Evolutionary conservation across 2,113 vertebrate genomes (phyloP), one percentile per base, ranked within the genome.

Genomic region (Dolichallabes microphthalmus): DNA sequence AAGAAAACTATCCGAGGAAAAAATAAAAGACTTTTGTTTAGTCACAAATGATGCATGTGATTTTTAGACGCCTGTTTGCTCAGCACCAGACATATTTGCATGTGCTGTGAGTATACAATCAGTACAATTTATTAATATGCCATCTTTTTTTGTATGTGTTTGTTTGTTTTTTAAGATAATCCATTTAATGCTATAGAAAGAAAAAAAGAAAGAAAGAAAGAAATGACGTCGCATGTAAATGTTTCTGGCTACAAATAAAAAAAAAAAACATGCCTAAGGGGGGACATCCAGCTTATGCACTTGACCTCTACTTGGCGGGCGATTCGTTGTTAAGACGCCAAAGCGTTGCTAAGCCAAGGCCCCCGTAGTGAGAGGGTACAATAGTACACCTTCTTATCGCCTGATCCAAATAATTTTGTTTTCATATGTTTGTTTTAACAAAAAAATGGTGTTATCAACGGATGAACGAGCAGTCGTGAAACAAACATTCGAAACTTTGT

Each of bases 301-400:
- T 53, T 84, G 83, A 85, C 74, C 12, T 75, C 30, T 66, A 32
- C 27, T 39, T 25, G 53, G 74, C 25, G 61, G 58, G 50, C 11
- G 57, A 61, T 19, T 77, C 61, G 89, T 90, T 87, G 86, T 76
- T 83, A 85, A 15, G 71, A 90, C 86, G 84, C 86, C 20, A 78
- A 30, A 45, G 32, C n/a, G 87, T 88, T 87, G 83, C 45, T 60
- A 87, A n/a, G 83, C 30, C 27, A 80, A 88, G 85, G 87, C 32
- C 89, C 82, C 80, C 55, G 2, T 14, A 12, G 17, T 50, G 25
- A 17, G 39, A 22, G 32, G 25, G 64, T 60, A 45, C 30, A 58
- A 71, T 82, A 87, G 89, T 55, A 52, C 32, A 71, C 77, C 80
- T 27, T 52, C 2, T 19, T 32, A 63, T 82, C 80, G 87, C 89